phyloP scores from a whole-genome alignment of 37 sponge, comb jelly and placozoan species.

The Halisarca cf. caerulea region DNA sequence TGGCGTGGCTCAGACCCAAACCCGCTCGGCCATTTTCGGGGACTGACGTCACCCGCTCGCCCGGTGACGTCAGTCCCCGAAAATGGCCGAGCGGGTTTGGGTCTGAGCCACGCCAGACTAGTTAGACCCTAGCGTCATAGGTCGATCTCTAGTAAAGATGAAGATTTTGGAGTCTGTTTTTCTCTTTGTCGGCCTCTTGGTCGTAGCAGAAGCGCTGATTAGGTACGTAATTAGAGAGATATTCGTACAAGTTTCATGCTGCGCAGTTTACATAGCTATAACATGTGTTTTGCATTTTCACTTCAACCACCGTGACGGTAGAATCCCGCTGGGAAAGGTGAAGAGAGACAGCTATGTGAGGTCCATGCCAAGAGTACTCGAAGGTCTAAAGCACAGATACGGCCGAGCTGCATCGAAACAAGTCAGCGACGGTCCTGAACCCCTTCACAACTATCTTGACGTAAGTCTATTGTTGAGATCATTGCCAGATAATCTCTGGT shows the following conservation, averaged over 20 bases:
- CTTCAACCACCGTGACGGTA: neutral
- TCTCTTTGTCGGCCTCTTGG: neutral
- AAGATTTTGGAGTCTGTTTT: neutral
- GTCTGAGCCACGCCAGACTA: too few relatives aligned
- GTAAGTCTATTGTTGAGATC: too few relatives aligned
- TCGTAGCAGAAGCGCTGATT: neutral
- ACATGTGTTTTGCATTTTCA: too few relatives aligned
- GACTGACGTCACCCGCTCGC: too few relatives aligned
- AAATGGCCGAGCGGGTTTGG: too few relatives aligned
- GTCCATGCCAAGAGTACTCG: neutral
- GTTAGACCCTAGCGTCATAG: too few relatives aligned
- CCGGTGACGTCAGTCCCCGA: too few relatives aligned
- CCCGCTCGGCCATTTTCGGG: too few relatives aligned
- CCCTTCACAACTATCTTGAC: constrained; percentile 71
- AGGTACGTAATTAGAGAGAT: neutral
- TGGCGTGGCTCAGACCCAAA: too few relatives aligned
- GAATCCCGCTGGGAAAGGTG: neutral
- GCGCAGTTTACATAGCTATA: neutral
- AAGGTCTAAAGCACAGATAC: neutral
- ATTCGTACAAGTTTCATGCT: neutral
- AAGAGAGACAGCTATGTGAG: neutral
- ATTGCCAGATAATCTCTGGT: too few relatives aligned
- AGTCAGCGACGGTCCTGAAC: constrained; percentile 50
- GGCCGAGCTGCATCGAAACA: neutral
- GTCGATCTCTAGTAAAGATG: too few relatives aligned